These are phyloP conservation scores for Whitmania pigra DNA, from an alignment of 1,140 invertebrate species.

Conservation along the genomic window DNA sequence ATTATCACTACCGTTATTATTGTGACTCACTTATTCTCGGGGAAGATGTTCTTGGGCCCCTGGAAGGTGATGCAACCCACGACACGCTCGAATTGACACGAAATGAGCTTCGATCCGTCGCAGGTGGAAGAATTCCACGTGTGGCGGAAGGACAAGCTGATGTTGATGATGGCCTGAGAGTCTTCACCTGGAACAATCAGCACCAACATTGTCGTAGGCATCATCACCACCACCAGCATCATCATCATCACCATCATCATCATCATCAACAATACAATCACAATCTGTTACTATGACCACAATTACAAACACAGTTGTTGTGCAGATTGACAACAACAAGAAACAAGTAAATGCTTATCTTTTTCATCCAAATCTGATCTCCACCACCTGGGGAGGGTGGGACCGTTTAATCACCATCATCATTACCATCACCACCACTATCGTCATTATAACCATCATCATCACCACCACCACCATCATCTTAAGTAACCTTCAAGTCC, in stretches of 20 bases:
- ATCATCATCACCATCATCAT: background rate
- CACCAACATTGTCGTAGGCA: background rate
- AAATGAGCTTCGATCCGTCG: background rate
- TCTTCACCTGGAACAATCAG: background rate
- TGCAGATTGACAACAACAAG: too few species aligned
- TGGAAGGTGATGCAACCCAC: background rate
- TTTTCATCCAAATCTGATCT: too few species aligned
- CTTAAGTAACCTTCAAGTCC: background rate
- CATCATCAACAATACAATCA: background rate
- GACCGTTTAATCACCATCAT: background rate
- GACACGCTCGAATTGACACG: background rate
- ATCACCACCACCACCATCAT: background rate
- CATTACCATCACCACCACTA: background rate
- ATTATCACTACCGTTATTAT: too few species aligned
- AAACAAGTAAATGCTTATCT: too few species aligned
- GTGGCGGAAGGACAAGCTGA: background rate
- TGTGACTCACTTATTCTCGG: background rate
- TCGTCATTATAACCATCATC: background rate
- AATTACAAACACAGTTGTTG: too few species aligned
- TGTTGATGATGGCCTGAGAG: background rate
- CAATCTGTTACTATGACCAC: background rate
- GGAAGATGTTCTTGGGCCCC: background rate
- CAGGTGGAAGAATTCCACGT: background rate
- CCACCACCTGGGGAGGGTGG: too few species aligned
- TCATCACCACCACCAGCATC: background rate